Evolutionary conservation across 2,113 vertebrate species (phyloP).

Genomic region (Bos taurus): DNA sequence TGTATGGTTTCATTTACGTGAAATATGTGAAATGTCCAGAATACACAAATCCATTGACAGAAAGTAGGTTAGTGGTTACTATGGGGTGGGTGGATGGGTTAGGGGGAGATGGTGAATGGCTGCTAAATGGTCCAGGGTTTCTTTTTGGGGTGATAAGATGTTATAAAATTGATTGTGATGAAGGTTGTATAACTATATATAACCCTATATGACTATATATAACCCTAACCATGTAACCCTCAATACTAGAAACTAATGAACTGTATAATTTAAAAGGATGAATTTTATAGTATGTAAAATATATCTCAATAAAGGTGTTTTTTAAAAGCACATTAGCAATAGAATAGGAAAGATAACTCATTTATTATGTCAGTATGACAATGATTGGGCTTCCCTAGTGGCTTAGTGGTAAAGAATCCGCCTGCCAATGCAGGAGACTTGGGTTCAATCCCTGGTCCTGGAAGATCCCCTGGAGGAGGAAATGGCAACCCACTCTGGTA

Average conservation of each 20-base stretch:
- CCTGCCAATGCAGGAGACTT: not conserved
- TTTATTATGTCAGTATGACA: not conserved
- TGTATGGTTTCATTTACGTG: not conserved
- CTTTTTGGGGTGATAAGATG: not conserved
- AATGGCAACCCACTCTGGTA: not conserved
- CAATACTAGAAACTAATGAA: not conserved
- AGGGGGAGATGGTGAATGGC: not conserved
- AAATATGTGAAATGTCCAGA: not conserved
- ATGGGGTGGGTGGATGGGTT: not conserved
- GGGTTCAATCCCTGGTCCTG: not conserved
- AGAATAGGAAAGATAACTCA: not conserved
- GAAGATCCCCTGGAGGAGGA: not conserved
- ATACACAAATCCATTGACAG: not conserved
- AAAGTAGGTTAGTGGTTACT: not conserved
- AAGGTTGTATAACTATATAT: not conserved
- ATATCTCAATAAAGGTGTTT: constrained; percentile 16
- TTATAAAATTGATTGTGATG: not conserved
- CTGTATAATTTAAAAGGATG: not conserved
- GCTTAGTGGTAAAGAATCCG: not conserved
- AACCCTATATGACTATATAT: too few species aligned
- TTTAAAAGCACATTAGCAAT: not conserved
- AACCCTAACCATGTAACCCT: too few species aligned
- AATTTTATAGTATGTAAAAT: not conserved
- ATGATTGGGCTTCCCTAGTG: not conserved
- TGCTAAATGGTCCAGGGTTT: not conserved